Conservation (phyloP, 2,113 vertebrate genomes). For the Urocolius indicus region DNA sequence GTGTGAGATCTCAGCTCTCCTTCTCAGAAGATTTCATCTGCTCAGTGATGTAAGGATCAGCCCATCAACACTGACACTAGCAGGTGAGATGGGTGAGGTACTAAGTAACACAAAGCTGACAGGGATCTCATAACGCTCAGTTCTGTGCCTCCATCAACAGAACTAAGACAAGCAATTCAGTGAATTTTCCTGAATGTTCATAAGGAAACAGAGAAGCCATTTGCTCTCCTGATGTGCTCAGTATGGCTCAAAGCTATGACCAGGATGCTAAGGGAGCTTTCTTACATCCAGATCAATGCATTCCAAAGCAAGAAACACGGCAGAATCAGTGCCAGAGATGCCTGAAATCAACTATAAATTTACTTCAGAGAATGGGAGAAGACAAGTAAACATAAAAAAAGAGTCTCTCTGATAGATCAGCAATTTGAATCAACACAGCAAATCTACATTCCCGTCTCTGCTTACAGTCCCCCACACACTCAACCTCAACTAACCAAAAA, state of each 20-base stretch:
- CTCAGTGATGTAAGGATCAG: not conserved
- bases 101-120: not conserved
- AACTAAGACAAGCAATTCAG: not conserved
- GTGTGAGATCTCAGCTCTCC: not conserved
- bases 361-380: not conserved
- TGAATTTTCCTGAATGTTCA: not conserved
- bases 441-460: not conserved
- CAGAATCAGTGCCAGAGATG: not conserved
- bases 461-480: not conserved
- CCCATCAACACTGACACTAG: not conserved
- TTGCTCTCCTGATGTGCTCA: not conserved
- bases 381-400: not conserved
- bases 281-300: not conserved
- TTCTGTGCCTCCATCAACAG: not conserved
- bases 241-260: not conserved
- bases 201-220: not conserved
- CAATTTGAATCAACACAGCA: not conserved
- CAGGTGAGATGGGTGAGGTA: not conserved
- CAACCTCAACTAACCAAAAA: fast-evolving
- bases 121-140: not conserved
- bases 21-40: not conserved
- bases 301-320: not conserved
- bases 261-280: not conserved
- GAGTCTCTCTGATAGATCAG: not conserved
- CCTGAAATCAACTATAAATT: not conserved